A percentile compares a stretch with the other conserved stretches of the same genome.
These are phyloP conservation scores for Lethrus apterus DNA, from an alignment of 1,140 invertebrate genomes.

Conservation along the genomic window DNA sequence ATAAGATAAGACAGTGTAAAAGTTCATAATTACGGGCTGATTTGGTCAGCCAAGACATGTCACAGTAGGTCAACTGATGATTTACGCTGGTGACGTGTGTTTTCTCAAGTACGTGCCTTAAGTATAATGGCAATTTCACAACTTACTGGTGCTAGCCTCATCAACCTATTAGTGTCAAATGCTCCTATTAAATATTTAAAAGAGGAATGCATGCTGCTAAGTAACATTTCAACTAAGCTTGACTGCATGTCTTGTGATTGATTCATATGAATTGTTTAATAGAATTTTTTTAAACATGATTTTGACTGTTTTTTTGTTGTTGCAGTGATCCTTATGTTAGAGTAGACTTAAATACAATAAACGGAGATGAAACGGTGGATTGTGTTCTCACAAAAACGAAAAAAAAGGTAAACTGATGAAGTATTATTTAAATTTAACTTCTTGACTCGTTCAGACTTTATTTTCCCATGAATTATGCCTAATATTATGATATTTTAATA, in stretches of 20 bases:
- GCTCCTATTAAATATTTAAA: background rate
- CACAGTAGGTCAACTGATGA: too few relatives aligned
- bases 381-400: conserved; percentile 92
- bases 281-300: background rate
- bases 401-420: conserved; percentile 67
- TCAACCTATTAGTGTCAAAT: background rate
- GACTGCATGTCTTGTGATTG: background rate
- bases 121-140: too few relatives aligned
- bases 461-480: too few relatives aligned
- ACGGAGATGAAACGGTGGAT: conserved; percentile 80
- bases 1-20: too few relatives aligned
- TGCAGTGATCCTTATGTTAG: conserved; percentile 93
- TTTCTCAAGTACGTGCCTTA: too few relatives aligned
- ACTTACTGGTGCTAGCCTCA: background rate
- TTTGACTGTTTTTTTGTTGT: conserved; percentile 22
- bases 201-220: too few relatives aligned
- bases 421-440: conserved; percentile 9
- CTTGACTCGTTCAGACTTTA: too few relatives aligned
- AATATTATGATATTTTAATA: too few relatives aligned
- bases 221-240: too few relatives aligned
- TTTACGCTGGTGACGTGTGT: too few relatives aligned
- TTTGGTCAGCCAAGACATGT: too few relatives aligned
- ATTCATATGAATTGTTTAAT: background rate
- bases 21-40: too few relatives aligned
- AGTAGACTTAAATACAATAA: conserved; percentile 79